A percentile compares a stretch with the other conserved stretches of the same genome.
These are phyloP conservation scores for Drosophila neotestacea DNA, from an alignment of 2,888 invertebrate species.

Conservation along the genomic window DNA sequence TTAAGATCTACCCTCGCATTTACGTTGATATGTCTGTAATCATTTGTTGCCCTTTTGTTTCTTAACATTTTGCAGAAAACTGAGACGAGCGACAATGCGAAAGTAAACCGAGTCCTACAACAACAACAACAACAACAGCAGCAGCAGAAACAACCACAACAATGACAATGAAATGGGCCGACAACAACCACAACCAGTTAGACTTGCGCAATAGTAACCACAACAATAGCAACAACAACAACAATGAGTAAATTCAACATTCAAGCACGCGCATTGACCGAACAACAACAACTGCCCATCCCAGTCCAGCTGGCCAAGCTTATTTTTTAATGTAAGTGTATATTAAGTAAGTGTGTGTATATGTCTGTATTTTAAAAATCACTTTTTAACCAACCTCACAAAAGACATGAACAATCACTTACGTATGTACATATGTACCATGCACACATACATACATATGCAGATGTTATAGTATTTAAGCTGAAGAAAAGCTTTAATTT, in stretches of 20 bases:
- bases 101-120: slow-evolving; percentile 59
- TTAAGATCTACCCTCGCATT: slow-evolving; percentile 32
- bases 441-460: slow-evolving; percentile 8
- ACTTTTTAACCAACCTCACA: slow-evolving; percentile 26
- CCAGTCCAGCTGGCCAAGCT: slow-evolving; percentile 53
- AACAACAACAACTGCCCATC: slow-evolving; percentile 51
- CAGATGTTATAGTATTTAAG: slow-evolving; percentile 25
- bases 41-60: slow-evolving; percentile 59
- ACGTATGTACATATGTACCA: not conserved
- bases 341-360: slow-evolving; percentile 24
- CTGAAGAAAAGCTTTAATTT: slow-evolving; percentile 52
- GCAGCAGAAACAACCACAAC: slow-evolving; percentile 21
- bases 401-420: slow-evolving; percentile 10
- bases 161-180: slow-evolving; percentile 55
- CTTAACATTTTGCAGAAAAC: slow-evolving; percentile 66
- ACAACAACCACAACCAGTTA: slow-evolving; percentile 27
- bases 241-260: slow-evolving; percentile 49
- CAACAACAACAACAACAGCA: slow-evolving; percentile 24
- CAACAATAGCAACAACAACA: slow-evolving; percentile 37
- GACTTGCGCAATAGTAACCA: slow-evolving; percentile 61
- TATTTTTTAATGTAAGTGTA: slow-evolving; percentile 50
- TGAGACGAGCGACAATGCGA: slow-evolving; percentile 72
- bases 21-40: slow-evolving; percentile 37
- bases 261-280: slow-evolving; percentile 75
- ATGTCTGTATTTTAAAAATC: slow-evolving; percentile 29